phyloP scores from a whole-genome alignment of 2,113 vertebrate species.

The Actenoides hombroni region DNA sequence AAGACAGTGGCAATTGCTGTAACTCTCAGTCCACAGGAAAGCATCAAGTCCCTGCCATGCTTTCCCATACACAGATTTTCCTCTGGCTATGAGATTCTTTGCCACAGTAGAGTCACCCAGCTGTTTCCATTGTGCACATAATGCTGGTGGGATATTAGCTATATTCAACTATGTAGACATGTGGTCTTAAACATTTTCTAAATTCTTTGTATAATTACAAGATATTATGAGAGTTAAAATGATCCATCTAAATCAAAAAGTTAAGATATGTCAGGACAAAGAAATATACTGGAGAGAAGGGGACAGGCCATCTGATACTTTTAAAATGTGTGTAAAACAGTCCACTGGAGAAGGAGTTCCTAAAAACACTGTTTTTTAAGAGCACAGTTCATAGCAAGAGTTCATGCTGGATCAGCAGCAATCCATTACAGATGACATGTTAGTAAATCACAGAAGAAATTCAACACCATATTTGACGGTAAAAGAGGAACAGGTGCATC shows the following conservation, averaged over 20 bases:
- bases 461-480: neutral
- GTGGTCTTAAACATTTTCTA: neutral
- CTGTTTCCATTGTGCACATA: neutral
- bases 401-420: neutral
- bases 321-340: neutral
- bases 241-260: neutral
- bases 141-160: neutral
- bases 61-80: neutral
- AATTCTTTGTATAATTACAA: neutral
- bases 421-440: neutral
- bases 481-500: constrained; percentile 28
- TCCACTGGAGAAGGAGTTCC: neutral
- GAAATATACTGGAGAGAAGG: neutral
- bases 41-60: neutral
- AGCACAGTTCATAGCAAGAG: neutral
- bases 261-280: neutral
- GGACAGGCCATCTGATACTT: neutral
- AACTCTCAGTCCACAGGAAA: neutral
- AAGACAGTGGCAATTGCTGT: neutral
- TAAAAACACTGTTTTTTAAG: neutral
- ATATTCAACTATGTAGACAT: neutral
- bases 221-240: neutral
- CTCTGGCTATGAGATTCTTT: neutral
- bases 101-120: neutral
- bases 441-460: constrained; percentile 30